Evolutionary conservation across 2,113 vertebrate genomes (phyloP).

Genomic region (Lamprotornis superbus): DNA sequence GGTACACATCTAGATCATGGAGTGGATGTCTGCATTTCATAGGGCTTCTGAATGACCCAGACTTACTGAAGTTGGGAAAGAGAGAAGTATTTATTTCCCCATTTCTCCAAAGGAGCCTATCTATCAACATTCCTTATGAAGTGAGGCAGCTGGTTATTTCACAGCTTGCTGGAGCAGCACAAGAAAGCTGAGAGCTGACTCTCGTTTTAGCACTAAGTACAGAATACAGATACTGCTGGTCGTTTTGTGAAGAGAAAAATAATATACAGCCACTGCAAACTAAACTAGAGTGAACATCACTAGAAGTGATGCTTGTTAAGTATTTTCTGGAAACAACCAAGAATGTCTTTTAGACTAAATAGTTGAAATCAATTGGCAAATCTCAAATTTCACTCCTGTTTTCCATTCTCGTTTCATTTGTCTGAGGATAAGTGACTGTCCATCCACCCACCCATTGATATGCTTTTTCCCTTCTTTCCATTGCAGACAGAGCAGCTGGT

Average conservation of each 20-base stretch:
- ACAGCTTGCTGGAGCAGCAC: conserved; percentile 35
- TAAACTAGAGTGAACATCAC: background rate
- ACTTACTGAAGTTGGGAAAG: background rate
- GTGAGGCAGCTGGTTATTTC: conserved; percentile 24
- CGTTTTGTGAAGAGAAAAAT: background rate
- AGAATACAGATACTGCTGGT: background rate
- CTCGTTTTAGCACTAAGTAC: background rate
- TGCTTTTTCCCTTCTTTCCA: background rate
- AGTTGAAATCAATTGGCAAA: background rate
- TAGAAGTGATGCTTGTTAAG: background rate
- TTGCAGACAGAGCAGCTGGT: conserved; percentile 77
- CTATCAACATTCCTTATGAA: background rate
- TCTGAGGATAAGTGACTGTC: background rate
- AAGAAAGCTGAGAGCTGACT: background rate
- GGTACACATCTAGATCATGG: background rate
- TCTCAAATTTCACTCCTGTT: background rate
- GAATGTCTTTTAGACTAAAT: background rate
- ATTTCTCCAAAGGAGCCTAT: background rate
- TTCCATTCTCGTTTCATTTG: background rate
- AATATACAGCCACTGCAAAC: background rate
- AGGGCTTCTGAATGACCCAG: background rate
- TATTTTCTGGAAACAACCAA: background rate
- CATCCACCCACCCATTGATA: accelerated
- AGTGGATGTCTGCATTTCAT: background rate
- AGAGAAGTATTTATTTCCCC: background rate